Conservation (phyloP, 2,797 vertebrate genomes). For the Hippopotamyrus pictus region DNA sequence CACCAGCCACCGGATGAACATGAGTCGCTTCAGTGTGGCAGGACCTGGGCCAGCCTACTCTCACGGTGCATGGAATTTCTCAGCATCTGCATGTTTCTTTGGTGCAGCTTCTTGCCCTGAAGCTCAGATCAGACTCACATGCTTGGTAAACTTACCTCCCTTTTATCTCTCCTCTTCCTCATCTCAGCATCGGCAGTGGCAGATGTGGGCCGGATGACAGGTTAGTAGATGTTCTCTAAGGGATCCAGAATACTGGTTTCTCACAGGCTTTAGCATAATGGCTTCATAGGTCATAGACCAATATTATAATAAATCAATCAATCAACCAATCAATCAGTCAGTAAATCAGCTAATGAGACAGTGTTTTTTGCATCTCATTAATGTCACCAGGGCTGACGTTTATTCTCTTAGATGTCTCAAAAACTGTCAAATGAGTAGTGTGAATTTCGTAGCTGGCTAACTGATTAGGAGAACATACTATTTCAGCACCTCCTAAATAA, state of each 20-base stretch:
- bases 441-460: neutral
- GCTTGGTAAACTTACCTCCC: neutral
- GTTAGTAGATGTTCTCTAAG: neutral
- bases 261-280: neutral
- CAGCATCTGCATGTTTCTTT: neutral
- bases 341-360: neutral
- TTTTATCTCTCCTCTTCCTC: neutral
- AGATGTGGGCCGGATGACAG: constrained; percentile 13
- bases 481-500: neutral
- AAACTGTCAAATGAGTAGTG: neutral
- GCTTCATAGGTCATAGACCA: neutral
- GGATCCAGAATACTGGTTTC: neutral
- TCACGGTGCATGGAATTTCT: constrained; percentile 69
- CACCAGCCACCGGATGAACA: constrained; percentile 89
- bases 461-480: neutral
- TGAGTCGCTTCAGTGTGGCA: constrained; percentile 93
- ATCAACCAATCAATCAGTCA: neutral
- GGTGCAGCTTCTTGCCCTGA: neutral
- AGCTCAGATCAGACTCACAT: neutral
- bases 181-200: neutral
- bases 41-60: constrained; percentile 87
- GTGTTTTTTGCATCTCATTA: neutral
- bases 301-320: neutral
- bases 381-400: neutral
- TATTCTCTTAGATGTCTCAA: neutral